Conservation (phyloP, 2,888 invertebrate species). For the Plemyria rubiginata region DNA sequence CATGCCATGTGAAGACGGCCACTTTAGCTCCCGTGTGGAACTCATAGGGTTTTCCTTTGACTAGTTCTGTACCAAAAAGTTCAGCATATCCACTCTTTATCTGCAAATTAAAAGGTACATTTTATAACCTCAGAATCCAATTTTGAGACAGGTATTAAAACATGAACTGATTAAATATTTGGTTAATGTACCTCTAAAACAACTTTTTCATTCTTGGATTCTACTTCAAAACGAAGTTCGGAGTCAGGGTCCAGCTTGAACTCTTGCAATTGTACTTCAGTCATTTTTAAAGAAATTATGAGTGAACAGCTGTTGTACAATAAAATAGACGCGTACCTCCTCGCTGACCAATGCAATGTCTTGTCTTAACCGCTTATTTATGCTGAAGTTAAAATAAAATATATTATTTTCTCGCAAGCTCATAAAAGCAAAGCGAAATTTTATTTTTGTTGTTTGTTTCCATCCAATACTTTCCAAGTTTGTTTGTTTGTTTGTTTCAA, state of each 20-base stretch:
- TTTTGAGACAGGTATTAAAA: not conserved
- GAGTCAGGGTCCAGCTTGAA: constrained; percentile 94
- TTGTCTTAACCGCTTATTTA: too few species aligned
- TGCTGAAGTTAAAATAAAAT: too few species aligned
- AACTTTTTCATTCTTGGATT: constrained; percentile 93
- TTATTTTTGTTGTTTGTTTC: too few species aligned
- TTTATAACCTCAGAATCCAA: constrained; percentile 22
- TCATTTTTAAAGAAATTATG: constrained; percentile 55
- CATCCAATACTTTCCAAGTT: too few species aligned
- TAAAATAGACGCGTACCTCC: too few species aligned
- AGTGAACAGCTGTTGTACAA: too few species aligned
- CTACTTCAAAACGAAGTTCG: constrained; percentile 97
- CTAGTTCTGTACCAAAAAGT: constrained; percentile 98
- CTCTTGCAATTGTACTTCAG: constrained; percentile 85
- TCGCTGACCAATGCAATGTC: too few species aligned
- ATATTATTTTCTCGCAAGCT: too few species aligned
- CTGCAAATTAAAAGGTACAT: constrained; percentile 70
- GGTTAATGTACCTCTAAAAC: constrained; percentile 86
- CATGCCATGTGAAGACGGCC: constrained; percentile 98
- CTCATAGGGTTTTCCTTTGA: constrained; percentile 95
- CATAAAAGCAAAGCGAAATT: too few species aligned
- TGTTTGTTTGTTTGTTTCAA: too few species aligned
- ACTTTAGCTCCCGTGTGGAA: constrained; percentile 96
- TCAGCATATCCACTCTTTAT: constrained; percentile 96
- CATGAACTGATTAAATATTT: not conserved